phyloP scores from a whole-genome alignment of 92 coral and sea anemone species.

The Zoanthus sociatus region DNA sequence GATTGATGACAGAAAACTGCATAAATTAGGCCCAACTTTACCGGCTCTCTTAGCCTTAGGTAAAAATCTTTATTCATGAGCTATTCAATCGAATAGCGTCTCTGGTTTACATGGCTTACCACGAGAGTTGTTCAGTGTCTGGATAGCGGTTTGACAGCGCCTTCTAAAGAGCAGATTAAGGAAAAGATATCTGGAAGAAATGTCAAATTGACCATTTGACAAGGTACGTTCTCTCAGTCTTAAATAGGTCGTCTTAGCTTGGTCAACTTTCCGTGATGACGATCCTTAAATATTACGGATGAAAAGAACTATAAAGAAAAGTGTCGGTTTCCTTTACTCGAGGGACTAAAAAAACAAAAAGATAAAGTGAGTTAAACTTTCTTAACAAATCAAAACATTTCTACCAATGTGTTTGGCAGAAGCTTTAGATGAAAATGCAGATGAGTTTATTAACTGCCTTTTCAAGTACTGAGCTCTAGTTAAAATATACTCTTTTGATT shows the following conservation, averaged over 20 bases:
- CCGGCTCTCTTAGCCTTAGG: conserved; percentile 18
- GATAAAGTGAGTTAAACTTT: not conserved
- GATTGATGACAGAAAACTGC: conserved; percentile 38
- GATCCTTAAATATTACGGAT: not conserved
- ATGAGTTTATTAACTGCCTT: not conserved
- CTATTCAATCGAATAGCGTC: not conserved
- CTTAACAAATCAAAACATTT: not conserved
- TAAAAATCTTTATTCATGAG: conserved; percentile 42
- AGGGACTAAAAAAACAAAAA: conserved; percentile 10
- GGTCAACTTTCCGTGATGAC: conserved; percentile 21
- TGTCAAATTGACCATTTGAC: not conserved
- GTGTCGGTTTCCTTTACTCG: conserved; percentile 23
- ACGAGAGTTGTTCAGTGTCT: conserved; percentile 21
- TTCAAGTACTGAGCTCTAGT: not conserved
- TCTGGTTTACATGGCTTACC: conserved; percentile 21
- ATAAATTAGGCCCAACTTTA: conserved; percentile 23
- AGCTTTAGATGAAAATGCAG: not conserved
- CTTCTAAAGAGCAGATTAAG: conserved; percentile 10
- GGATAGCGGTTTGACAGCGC: not conserved
- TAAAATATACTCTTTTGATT: not conserved
- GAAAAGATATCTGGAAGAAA: conserved; percentile 3
- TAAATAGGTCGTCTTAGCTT: not conserved
- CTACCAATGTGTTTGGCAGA: not conserved
- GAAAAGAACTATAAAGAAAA: not conserved
- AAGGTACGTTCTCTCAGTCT: conserved; percentile 18